Base-by-base conservation (phyloP, 1,140 invertebrate species). In the Drosophila kepulauana region DNA sequence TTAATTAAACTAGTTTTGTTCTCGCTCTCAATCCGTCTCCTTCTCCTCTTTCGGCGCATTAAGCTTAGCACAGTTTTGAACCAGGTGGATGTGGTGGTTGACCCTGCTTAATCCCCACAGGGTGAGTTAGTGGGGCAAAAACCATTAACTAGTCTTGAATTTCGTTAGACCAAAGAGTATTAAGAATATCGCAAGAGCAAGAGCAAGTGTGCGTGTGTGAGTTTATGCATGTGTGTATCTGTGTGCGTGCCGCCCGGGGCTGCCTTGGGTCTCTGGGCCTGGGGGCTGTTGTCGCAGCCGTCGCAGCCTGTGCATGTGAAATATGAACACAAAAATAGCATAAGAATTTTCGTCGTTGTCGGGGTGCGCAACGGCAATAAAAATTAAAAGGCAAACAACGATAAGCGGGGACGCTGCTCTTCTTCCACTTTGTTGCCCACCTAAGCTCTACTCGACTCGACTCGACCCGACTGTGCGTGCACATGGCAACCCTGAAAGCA, bases 311-410 rank as follows among this genome's bases (percentile, higher is more conserved):
- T 85, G 81, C 75, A 85, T 81, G 78, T 78, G 78, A 79, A 85
- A 85, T 71, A 87, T 73, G 84, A 80, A 82, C 84, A 78, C 74
- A 62, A 89, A 87, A 87, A 87, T 87, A 87, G 84, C 84, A 70
- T 78, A 80, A 79, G 63, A 81, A 78, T 74, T 74, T 67, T 69
- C 64, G 56, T 69, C 64, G 56, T 48, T 58, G 45, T 59, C 75
- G 81, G 74, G 74, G 69, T 85, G 82, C 63, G 52, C 48, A 68
- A 63, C 73, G 68, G 80, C 82, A 82, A 88, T 87, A 87, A 75
- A 87, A 87, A 87, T 87, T 78, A 88, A 88, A 87, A 88, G 73
- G 84, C 84, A 88, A 88, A 88, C 84, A 88, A 52, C 84, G 82
- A 87, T 87, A 87, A 88, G 79, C 79, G 71, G 65, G 58, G 52